A percentile compares a stretch with the other conserved stretches of the same genome.
phyloP scores from a whole-genome alignment of 2,113 vertebrate species.

The human (Homo sapiens) region DNA sequence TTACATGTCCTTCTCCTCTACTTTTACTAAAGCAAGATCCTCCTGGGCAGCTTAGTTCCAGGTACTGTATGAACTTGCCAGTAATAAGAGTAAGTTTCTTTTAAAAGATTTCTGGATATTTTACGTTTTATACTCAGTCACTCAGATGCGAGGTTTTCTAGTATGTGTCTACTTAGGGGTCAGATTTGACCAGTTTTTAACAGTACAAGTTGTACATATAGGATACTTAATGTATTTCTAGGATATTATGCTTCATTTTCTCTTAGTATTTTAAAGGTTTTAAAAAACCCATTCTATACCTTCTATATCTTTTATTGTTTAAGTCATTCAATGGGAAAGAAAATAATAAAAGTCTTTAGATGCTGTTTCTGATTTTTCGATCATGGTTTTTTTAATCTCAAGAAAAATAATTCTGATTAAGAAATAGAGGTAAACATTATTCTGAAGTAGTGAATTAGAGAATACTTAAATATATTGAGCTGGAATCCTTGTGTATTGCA shows the following conservation, averaged over 20 bases:
- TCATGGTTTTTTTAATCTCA: neutral
- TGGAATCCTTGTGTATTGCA: neutral
- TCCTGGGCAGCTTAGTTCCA: neutral
- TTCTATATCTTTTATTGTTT: neutral
- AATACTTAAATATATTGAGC: neutral
- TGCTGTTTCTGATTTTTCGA: neutral
- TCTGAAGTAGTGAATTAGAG: neutral
- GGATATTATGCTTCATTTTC: neutral
- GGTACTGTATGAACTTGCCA: neutral
- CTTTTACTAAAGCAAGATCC: slow-evolving; percentile 3
- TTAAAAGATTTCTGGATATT: neutral
- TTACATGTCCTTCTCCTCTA: neutral
- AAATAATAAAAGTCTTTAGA: slow-evolving; percentile 5
- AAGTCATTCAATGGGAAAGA: neutral
- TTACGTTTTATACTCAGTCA: neutral
- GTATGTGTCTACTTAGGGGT: neutral
- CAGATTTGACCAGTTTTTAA: slow-evolving; percentile 7
- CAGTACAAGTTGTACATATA: neutral
- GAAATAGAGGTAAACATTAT: neutral
- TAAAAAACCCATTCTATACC: neutral
- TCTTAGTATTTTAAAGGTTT: neutral
- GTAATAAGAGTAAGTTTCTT: neutral
- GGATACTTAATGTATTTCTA: neutral
- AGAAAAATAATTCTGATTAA: neutral
- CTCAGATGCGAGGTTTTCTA: neutral